Evolutionary conservation across 2,113 vertebrate genomes (phyloP).

Genomic region (Albula goreensis): DNA sequence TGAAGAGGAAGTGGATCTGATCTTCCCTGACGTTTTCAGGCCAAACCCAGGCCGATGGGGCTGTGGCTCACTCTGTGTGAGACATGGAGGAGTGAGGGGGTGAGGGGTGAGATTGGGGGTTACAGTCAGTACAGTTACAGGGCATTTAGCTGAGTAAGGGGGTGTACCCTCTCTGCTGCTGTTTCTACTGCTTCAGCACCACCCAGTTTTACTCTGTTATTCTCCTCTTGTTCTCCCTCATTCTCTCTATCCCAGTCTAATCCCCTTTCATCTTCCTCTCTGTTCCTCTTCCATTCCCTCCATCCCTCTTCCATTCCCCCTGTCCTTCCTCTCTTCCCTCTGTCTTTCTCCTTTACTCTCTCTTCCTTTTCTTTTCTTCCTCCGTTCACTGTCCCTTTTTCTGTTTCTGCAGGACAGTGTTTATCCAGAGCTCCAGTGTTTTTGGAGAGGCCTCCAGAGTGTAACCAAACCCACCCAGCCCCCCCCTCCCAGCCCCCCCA

Average conservation of each 20-base stretch:
- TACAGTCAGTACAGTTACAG: no score
- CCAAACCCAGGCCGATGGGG: background rate
- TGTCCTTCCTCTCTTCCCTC: background rate
- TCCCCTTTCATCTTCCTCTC: background rate
- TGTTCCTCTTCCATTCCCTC: background rate
- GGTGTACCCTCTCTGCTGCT: background rate
- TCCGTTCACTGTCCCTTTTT: background rate
- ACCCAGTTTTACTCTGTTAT: no score
- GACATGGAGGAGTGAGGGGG: no score
- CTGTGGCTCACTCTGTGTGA: background rate
- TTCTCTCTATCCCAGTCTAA: background rate
- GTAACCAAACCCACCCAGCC: no score
- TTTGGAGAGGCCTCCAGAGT: background rate
- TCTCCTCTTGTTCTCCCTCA: background rate
- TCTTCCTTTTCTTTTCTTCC: background rate
- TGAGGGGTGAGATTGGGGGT: background rate
- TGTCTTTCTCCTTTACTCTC: background rate
- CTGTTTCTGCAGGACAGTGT: background rate
- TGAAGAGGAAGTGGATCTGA: background rate
- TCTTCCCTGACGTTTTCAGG: constrained; percentile 10
- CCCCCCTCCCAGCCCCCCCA: background rate
- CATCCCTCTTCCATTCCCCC: background rate
- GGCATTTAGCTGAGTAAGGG: no score
- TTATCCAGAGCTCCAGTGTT: background rate
- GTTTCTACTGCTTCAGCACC: background rate